Percentiles rank a stretch among this genome's conserved stretches.
Evolutionary conservation across 30 jellyfish, hydroid and myxozoan species (phyloP).

Genomic region (Pelagia noctiluca): DNA sequence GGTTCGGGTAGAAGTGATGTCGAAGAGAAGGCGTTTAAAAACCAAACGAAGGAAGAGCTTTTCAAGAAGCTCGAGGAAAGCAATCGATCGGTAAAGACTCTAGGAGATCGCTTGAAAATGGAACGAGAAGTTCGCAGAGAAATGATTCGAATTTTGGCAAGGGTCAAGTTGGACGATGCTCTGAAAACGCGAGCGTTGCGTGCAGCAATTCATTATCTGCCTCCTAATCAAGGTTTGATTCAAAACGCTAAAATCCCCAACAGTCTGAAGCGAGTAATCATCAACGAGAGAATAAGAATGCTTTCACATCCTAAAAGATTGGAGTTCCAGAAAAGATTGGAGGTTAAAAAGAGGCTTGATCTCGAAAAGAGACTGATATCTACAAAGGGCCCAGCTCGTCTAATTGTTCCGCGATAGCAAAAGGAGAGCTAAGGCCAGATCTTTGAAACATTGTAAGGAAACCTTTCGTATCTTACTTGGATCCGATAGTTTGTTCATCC

Average conservation of each 20-base stretch:
- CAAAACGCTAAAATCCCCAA: constrained; percentile 7
- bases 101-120: constrained; percentile 8
- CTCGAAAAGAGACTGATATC: neutral
- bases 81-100: constrained; percentile 8
- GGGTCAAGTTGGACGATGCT: constrained; percentile 37
- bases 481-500: too few species aligned
- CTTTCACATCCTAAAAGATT: constrained; percentile 14
- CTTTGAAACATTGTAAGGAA: too few species aligned
- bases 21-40: too few species aligned
- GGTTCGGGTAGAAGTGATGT: too few species aligned
- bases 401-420: too few species aligned
- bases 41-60: too few species aligned
- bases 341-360: neutral
- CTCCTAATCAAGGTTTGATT: constrained; percentile 24
- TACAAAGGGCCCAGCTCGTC: too few species aligned
- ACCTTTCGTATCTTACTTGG: too few species aligned
- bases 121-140: constrained; percentile 37
- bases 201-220: constrained; percentile 33
- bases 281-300: constrained; percentile 26
- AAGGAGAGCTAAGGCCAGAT: too few species aligned
- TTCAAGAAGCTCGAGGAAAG: too few species aligned
- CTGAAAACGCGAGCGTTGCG: constrained; percentile 36
- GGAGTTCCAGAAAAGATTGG: constrained; percentile 31
- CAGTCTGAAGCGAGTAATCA: constrained; percentile 33
- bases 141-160: constrained; percentile 49